These are phyloP conservation scores for Gonatopus flavifemur DNA, from an alignment of 1,140 invertebrate genomes.

Conservation along the genomic window DNA sequence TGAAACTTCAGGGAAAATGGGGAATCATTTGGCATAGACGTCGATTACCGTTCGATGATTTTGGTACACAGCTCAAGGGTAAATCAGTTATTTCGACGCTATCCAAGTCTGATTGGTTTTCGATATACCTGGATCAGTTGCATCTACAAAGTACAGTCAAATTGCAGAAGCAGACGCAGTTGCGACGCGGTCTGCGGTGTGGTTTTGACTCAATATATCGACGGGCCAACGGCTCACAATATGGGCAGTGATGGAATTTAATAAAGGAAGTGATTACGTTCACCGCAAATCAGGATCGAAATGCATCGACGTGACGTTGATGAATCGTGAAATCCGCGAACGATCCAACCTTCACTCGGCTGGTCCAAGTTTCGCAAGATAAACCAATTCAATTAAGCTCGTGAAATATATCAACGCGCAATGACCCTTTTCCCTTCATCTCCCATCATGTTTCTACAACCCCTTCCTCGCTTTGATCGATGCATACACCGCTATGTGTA, in stretches of 20 bases:
- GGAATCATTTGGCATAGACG: too few species aligned
- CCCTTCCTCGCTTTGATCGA: too few species aligned
- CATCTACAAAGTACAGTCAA: too few species aligned
- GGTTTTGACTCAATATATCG: slow-evolving; percentile 1
- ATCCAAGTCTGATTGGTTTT: slow-evolving; percentile 32
- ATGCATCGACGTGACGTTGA: slow-evolving; percentile 31
- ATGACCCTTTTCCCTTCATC: not conserved
- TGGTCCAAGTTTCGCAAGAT: slow-evolving; percentile 22
- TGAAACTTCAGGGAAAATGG: too few species aligned
- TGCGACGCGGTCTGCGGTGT: not conserved
- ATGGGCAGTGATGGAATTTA: slow-evolving; percentile 26
- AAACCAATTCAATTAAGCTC: slow-evolving; percentile 34
- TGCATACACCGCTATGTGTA: not conserved
- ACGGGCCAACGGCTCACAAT: not conserved
- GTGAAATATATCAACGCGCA: slow-evolving; percentile 10
- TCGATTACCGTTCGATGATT: too few species aligned
- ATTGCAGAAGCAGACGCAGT: slow-evolving; percentile 20
- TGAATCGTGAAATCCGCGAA: slow-evolving; percentile 23
- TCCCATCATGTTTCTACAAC: not conserved
- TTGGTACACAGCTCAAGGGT: too few species aligned
- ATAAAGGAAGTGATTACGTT: slow-evolving; percentile 37
- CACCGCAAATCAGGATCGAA: slow-evolving; percentile 37
- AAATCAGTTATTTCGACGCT: slow-evolving; percentile 33
- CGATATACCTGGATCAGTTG: too few species aligned
- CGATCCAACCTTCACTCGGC: not conserved